Base-by-base conservation (phyloP, 2,113 vertebrate species). In the Stigmatopora argus region DNA sequence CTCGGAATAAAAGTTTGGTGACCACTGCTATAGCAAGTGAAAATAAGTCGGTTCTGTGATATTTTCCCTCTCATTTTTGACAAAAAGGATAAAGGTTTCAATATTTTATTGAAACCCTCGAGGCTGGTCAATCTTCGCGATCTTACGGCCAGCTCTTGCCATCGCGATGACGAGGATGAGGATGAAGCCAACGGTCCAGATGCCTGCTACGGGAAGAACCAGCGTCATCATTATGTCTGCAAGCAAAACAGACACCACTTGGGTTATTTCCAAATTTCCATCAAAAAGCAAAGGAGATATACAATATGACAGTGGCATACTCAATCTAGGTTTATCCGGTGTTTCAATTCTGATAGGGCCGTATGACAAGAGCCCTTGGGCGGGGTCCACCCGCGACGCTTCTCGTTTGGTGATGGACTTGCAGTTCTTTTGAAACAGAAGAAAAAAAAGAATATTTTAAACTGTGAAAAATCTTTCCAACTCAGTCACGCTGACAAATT, bases 291-390 rank as follows among this genome's bases (percentile, higher is more conserved):
- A 4, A 12, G 34, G 17, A 60, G 26, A 11, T 8, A 34, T 31
- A 1, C 10, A 1, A n/a, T 17, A 0, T 15, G 7, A 31, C 14
- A 13, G 12, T 64, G 64, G 4, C 75, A 85, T 66, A 91, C 89
- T 84, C 52, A 74, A 68, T 1, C 46, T 48, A 18, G 66, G 48
- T 66, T 17, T 66, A 5, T 87, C 72, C 17, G 86, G 79, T 26
- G 72, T 66, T 12, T 86, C 67, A 0, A 87, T 61, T 71, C 18
- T 83, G 70, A 91, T 91, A 2, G 89, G 90, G 46, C 90, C 86
- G 12, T 92, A 92, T 0, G 90, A 88, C 59, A 92, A 79, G 12
- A 91, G 78, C 31, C 83, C 84, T 55, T 82, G 77, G 38, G 21
- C 4, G 0, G 70, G 66, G 34, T 79, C 66, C 0, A 60, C 72